Conservation (phyloP, 2,888 invertebrate genomes). For the Crocallis elinguaria region DNA sequence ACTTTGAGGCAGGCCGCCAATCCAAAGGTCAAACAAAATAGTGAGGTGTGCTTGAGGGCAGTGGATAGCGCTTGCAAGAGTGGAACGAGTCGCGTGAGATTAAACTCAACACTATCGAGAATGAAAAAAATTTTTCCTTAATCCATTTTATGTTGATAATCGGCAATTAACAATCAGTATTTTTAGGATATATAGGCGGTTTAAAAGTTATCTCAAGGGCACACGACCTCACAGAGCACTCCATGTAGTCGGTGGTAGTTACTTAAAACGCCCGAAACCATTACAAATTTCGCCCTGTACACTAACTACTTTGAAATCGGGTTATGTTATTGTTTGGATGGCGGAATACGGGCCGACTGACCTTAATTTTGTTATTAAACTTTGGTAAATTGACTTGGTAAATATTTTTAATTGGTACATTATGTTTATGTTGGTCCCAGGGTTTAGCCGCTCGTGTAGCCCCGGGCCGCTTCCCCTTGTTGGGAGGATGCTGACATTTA, state of each 20-base stretch:
- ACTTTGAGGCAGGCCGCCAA: no score
- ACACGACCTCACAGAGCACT: constrained; percentile 4
- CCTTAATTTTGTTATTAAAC: constrained; percentile 25
- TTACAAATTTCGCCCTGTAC: constrained; percentile 20
- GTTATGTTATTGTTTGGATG: constrained; percentile 36
- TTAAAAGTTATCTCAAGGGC: constrained; percentile 3
- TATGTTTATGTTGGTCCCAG: background rate
- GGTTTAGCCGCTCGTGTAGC: background rate
- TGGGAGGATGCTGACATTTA: background rate
- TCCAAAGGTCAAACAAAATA: no score
- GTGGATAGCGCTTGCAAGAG: no score
- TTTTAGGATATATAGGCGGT: background rate
- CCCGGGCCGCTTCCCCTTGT: background rate
- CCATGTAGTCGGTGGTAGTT: constrained; percentile 1
- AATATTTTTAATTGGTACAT: constrained; percentile 20
- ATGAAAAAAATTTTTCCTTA: no score
- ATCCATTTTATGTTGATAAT: background rate
- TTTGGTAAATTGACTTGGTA: constrained; percentile 16
- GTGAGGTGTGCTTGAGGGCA: no score
- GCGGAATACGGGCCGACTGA: constrained; percentile 18
- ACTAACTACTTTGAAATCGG: constrained; percentile 31
- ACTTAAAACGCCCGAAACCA: constrained; percentile 20
- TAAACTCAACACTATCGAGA: no score
- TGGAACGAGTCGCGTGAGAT: no score
- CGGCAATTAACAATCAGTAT: background rate